Evolutionary conservation across 2,113 vertebrate genomes (phyloP), one percentile per base, ranked within the genome.

Genomic region (Platycercus adscitus): DNA sequence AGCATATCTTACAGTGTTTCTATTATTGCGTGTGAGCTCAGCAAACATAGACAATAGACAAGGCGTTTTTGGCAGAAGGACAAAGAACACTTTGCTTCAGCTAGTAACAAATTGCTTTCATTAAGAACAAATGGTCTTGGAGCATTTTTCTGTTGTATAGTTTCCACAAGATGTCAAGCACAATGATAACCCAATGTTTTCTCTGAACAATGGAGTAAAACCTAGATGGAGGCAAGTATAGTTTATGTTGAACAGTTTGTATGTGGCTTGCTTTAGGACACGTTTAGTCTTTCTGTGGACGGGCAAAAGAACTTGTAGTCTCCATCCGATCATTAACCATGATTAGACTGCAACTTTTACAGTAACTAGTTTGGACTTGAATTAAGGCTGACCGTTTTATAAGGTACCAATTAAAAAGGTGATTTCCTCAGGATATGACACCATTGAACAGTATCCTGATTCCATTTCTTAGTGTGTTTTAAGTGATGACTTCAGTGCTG

Each of bases 71-170:
- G 95, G 94, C 96, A 97, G 60, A 94, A 93, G 55, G 87, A 97
- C 96, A 97, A 97, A 97, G 83, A 96, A 97, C 69, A 91, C 52
- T 97, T 97, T 94, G 79, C 70, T 58, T 97, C 93, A 85, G 89
- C 60, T 97, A 72, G 66, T 95, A 97, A 97, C 94, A 98, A 97
- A 98, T 97, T 92, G 81, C 77, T 97, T 97, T 97, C 96, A 97
- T 97, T 97, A 97, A 92, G 72, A 97, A 96, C 58, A 97, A 97
- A 97, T 87, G 85, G 65, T 97, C 91, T 96, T 93, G 49, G n/a
- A 95, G 21, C 79, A 94, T 96, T 97, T 97, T 95, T 97, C 63
- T 95, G 77, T 73, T 95, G 52, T 65, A 86, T 65, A 50, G 65
- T 78, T 47, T 86, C 71, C 0, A 2, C 55, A 91, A 95, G 41